Conservation (phyloP, 23 tunicate genomes). For the Ciona savignyi region DNA sequence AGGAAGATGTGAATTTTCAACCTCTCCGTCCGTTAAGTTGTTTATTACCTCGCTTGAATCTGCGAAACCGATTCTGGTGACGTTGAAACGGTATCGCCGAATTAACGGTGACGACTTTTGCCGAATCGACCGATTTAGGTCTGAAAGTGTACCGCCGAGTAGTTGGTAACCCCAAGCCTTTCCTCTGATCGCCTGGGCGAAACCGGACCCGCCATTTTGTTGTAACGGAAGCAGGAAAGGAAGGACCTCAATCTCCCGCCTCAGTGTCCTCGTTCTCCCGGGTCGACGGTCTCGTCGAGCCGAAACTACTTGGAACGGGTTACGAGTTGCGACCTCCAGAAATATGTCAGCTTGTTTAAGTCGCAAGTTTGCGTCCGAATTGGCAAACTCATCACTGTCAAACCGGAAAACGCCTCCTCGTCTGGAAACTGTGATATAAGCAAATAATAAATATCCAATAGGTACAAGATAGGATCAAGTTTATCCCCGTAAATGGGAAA, state of each 20-base stretch:
- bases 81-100: constrained; percentile 4
- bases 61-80: constrained; percentile 1
- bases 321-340: background rate
- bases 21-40: constrained; percentile 1
- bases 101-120: background rate
- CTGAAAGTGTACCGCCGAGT: background rate
- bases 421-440: too few species aligned
- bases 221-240: background rate
- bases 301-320: background rate
- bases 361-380: background rate
- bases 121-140: background rate
- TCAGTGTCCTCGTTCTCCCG: background rate
- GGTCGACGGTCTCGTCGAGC: background rate
- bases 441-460: too few species aligned
- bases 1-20: background rate
- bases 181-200: background rate
- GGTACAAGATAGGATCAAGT: too few species aligned
- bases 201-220: background rate
- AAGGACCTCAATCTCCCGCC: background rate
- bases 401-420: background rate
- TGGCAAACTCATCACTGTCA: background rate
- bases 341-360: background rate
- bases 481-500: too few species aligned
- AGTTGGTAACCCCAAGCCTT: background rate
- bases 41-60: background rate